Conservation (phyloP, 37 sponge, comb jelly and placozoan genomes). For the Aphrocallistes beatrix region DNA sequence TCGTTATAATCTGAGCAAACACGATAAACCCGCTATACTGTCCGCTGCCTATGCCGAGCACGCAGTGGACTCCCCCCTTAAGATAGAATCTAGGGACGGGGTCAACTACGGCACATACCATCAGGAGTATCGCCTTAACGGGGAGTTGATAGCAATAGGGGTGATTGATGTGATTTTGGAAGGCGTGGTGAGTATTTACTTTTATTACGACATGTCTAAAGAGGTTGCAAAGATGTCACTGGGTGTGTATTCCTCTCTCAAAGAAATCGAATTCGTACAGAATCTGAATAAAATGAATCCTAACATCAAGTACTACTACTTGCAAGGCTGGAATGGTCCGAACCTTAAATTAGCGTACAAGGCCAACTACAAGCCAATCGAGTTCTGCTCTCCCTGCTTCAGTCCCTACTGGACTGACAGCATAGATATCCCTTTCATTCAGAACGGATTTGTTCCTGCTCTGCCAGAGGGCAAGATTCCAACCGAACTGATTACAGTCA, state of each 20-base stretch:
- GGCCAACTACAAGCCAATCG: constrained; percentile 64
- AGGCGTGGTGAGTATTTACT: constrained; percentile 77
- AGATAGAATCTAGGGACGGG: constrained; percentile 35
- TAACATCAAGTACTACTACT: constrained; percentile 61
- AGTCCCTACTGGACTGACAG: constrained; percentile 39
- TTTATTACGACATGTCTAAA: constrained; percentile 63
- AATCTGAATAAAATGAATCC: constrained; percentile 33
- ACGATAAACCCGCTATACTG: constrained; percentile 50
- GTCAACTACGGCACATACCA: constrained; percentile 66
- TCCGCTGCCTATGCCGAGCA: constrained; percentile 60
- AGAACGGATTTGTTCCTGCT: neutral
- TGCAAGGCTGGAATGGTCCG: constrained; percentile 62
- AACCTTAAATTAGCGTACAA: constrained; percentile 76
- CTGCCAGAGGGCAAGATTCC: neutral
- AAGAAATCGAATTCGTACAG: constrained; percentile 63
- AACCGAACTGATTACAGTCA: neutral
- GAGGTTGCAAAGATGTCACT: constrained; percentile 61
- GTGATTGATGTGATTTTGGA: constrained; percentile 69
- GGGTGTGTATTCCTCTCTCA: constrained; percentile 82
- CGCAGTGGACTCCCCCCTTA: constrained; percentile 47
- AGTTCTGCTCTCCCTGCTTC: constrained; percentile 66
- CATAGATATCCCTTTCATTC: constrained; percentile 6
- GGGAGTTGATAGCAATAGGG: constrained; percentile 64
- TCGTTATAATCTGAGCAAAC: constrained; percentile 45
- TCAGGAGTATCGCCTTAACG: constrained; percentile 65